Evolutionary conservation across 1,140 invertebrate species (phyloP), one percentile per base, ranked within the genome.

Genomic region (Drosophila dunni): DNA sequence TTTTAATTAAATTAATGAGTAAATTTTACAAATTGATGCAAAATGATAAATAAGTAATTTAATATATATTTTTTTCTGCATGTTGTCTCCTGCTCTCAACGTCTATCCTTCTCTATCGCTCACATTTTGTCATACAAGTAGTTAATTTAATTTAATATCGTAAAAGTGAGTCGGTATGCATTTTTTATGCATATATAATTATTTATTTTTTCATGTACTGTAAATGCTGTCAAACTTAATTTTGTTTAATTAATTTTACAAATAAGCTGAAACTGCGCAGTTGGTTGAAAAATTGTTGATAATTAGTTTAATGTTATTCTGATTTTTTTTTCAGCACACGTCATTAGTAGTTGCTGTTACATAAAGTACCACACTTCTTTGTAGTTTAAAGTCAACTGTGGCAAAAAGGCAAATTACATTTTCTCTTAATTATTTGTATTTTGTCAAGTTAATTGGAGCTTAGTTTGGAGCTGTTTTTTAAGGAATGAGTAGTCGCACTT

Each of bases 1-100:
- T 88, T 88, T 89, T 89, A 89, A 89, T 89, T 90, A 89, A 89
- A 89, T 89, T 89, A 89, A 89, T 89, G 84, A 85, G 85, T 89
- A 79, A 89, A 89, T 89, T 88, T 89, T 81, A 89, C 84, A 89
- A 90, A 90, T 89, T 90, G 85, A 86, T 89, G 78, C 71, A 89
- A 90, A 90, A 89, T 88, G 84, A 88, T 89, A 89, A 88, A 88
- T 88, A 88, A 88, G 84, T 88, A 88, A 88, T 88, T 88, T 84
- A 88, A 88, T 88, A 89, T 80, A 83, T 71, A 24, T 58, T 74
- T 62, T 62, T 75, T 45, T 53, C 63, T 60, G 38, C 51, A 70
- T 20, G 13, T 54, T 11, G 33, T 17, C 9, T 2, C 2, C 29
- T 33, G 17, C n/a, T n/a, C 17, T 10, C 15, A 11, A 15, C 42